phyloP scores from a whole-genome alignment of 1,140 invertebrate species.

The Musca domestica region DNA sequence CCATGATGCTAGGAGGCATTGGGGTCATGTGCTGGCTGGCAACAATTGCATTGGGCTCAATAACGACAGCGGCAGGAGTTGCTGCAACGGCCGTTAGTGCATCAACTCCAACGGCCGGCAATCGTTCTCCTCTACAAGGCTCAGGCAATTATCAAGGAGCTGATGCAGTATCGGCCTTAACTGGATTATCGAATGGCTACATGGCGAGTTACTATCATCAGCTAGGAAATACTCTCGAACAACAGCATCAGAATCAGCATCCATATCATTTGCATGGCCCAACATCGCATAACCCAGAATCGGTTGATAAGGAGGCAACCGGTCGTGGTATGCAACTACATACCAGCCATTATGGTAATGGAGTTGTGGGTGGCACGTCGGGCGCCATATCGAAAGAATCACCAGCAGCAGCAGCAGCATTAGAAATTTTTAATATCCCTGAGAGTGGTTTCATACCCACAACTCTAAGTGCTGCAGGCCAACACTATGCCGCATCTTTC shows the following conservation, averaged over 20 bases:
- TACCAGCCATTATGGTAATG: not conserved
- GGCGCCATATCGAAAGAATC: not conserved
- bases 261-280: not conserved
- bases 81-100: not conserved
- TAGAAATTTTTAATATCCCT: constrained; percentile 6
- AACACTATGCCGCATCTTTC: constrained; percentile 25
- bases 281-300: not conserved
- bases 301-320: not conserved
- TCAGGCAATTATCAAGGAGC: constrained; percentile 8
- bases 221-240: not conserved
- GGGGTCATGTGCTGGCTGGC: too few relatives aligned
- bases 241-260: not conserved
- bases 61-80: not conserved
- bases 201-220: constrained; percentile 9
- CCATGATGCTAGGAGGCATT: too few relatives aligned
- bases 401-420: constrained; percentile 2
- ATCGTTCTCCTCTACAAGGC: too few relatives aligned
- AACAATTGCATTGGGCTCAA: not conserved
- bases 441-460: constrained; percentile 36
- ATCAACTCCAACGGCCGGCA: not conserved
- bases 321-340: constrained; percentile 4
- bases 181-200: constrained; percentile 16
- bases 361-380: not conserved
- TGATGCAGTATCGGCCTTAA: constrained; percentile 13
- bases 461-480: constrained; percentile 29